phyloP scores from a whole-genome alignment of 1,140 invertebrate species.

The Sesamia nonagrioides region DNA sequence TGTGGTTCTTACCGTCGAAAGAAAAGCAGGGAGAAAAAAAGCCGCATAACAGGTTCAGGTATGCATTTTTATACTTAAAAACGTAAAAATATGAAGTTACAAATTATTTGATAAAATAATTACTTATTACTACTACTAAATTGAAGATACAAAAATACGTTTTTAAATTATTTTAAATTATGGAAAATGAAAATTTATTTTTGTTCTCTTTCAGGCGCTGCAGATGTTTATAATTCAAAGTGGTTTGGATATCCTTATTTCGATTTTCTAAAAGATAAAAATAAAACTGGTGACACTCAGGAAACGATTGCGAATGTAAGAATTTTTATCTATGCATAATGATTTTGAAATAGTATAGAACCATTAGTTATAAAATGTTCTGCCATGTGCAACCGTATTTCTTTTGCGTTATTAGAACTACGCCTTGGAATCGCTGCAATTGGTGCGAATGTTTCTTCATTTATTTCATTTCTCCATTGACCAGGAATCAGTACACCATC shows the following conservation, averaged over 20 bases:
- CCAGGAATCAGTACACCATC: conserved; percentile 51
- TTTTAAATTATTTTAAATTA: too few relatives aligned
- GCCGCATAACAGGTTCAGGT: conserved; percentile 57
- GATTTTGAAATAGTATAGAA: conserved; percentile 44
- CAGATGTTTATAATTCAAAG: conserved; percentile 53
- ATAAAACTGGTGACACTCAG: too few relatives aligned
- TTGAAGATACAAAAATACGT: too few relatives aligned
- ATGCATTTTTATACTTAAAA: conserved; percentile 46
- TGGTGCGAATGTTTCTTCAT: conserved; percentile 45
- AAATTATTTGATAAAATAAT: too few relatives aligned
- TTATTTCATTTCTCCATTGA: conserved; percentile 49
- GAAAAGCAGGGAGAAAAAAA: conserved; percentile 61
- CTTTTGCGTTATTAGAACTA: conserved; percentile 45
- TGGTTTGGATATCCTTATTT: conserved; percentile 54
- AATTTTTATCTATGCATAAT: conserved; percentile 45
- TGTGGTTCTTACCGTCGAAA: conserved; percentile 61
- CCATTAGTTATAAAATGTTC: conserved; percentile 51
- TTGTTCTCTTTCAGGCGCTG: conserved; percentile 51
- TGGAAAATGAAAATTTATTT: conserved; percentile 39
- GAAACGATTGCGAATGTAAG: too few relatives aligned
- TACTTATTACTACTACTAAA: too few relatives aligned
- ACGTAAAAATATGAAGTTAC: too few relatives aligned
- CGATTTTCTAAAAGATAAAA: too few relatives aligned
- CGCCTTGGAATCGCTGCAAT: conserved; percentile 45
- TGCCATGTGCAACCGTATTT: conserved; percentile 47